Evolutionary conservation across 2,888 invertebrate genomes (phyloP).

Genomic region (Nomada goodeniana): DNA sequence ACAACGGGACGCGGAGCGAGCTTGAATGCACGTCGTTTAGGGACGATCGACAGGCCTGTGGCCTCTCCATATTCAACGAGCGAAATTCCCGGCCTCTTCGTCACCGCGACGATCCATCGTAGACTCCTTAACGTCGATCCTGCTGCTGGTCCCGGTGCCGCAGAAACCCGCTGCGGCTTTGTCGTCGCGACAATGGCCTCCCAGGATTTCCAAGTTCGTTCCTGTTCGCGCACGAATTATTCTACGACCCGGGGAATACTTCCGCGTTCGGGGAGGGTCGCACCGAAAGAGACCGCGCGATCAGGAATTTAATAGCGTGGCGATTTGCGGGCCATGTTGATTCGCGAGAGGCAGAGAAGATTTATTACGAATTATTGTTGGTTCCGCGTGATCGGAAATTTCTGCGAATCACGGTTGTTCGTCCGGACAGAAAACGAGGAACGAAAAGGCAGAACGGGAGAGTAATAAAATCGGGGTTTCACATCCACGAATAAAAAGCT

Average conservation of each 20-base stretch:
- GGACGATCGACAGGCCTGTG: conserved; percentile 78
- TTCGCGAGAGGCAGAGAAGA: not conserved
- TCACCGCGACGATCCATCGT: conserved; percentile 74
- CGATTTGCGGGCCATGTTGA: not conserved
- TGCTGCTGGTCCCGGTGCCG: conserved; percentile 21
- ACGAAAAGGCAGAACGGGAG: too few relatives aligned
- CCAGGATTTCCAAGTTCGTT: conserved; percentile 61
- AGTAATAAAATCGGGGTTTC: too few relatives aligned
- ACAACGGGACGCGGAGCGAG: conserved; percentile 67
- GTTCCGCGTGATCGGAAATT: not conserved
- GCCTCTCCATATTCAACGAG: conserved; percentile 78
- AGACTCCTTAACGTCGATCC: conserved; percentile 76
- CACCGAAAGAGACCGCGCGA: conserved; percentile 20
- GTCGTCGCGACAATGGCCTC: conserved; percentile 71
- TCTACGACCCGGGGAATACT: conserved; percentile 22
- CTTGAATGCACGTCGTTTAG: conserved; percentile 75
- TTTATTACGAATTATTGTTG: not conserved
- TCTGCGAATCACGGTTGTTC: not conserved
- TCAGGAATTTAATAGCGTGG: conserved; percentile 32
- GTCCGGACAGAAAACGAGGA: too few relatives aligned
- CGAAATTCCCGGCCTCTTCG: conserved; percentile 73
- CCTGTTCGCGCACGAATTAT: conserved; percentile 55
- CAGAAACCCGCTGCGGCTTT: conserved; percentile 55
- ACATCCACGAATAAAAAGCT: not conserved
- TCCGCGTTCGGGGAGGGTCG: not conserved